A percentile compares a stretch with the other conserved stretches of the same genome.
These are phyloP conservation scores for Lomographa bimaculata DNA, from an alignment of 2,888 invertebrate genomes.

Conservation along the genomic window DNA sequence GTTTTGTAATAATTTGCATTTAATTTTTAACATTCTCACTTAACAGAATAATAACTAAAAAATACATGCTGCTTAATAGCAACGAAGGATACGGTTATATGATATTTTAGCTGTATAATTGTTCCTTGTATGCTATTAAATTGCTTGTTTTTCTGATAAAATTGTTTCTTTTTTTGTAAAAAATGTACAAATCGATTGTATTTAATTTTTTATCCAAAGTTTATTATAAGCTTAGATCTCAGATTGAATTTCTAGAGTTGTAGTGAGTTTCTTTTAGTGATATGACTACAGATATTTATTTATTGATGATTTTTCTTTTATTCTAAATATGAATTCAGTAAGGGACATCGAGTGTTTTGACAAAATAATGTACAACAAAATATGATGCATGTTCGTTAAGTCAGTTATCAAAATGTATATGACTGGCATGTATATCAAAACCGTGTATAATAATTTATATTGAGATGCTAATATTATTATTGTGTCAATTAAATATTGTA, in stretches of 20 bases:
- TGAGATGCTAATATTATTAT: no score
- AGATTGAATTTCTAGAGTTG: conserved; percentile 71
- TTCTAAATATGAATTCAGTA: conserved; percentile 8
- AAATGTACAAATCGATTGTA: conserved; percentile 65
- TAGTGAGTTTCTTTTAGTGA: conserved; percentile 60
- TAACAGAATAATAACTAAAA: conserved; percentile 30
- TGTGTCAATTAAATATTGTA: no score
- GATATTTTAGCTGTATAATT: conserved; percentile 1
- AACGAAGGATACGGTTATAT: not conserved
- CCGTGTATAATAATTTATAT: no score
- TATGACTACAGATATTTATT: conserved; percentile 76
- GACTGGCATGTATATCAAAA: no score
- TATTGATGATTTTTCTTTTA: conserved; percentile 61
- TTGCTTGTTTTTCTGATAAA: conserved; percentile 35
- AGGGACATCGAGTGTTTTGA: no score
- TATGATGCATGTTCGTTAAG: no score
- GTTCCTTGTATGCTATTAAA: not conserved
- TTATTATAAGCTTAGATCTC: conserved; percentile 82
- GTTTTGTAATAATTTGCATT: conserved; percentile 43
- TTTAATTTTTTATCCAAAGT: conserved; percentile 79
- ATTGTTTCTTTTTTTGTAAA: conserved; percentile 71
- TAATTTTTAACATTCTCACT: conserved; percentile 57
- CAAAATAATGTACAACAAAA: no score
- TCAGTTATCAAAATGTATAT: no score
- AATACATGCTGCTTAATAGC: conserved; percentile 3